A percentile compares a stretch with the other conserved stretches of the same genome.
Conservation (phyloP, 2,888 invertebrate genomes). For the Athetis lepigone region DNA sequence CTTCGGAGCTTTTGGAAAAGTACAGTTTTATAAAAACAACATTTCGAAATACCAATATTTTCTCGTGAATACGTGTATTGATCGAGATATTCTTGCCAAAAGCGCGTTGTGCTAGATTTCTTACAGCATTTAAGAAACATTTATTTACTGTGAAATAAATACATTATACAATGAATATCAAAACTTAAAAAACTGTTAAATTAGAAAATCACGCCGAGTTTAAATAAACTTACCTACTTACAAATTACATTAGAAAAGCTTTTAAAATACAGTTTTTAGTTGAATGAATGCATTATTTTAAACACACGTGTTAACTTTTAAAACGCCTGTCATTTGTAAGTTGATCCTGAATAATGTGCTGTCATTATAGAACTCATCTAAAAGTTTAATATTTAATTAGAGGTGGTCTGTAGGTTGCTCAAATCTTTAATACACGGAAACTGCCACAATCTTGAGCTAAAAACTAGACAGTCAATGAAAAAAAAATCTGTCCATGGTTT, state of each 20-base stretch:
- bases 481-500: no score
- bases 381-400: constrained; percentile 39
- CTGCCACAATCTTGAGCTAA: not conserved
- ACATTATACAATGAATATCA: no score
- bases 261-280: constrained; percentile 38
- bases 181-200: not conserved
- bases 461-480: not conserved
- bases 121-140: no score
- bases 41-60: no score
- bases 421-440: constrained; percentile 5
- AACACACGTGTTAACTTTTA: constrained; percentile 48
- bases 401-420: constrained; percentile 37
- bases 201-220: not conserved
- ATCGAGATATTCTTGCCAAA: no score
- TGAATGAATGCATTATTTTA: constrained; percentile 36
- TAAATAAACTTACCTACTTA: constrained; percentile 38
- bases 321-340: constrained; percentile 36
- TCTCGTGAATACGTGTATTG: no score
- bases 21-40: no score
- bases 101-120: no score
- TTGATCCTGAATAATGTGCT: constrained; percentile 35
- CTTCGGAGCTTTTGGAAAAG: no score
- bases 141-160: no score
- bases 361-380: constrained; percentile 29
- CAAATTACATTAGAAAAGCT: constrained; percentile 11